A percentile compares a stretch with the other conserved stretches of the same genome.
Conservation (phyloP, 2,113 vertebrate genomes). For the Rynchops niger region DNA sequence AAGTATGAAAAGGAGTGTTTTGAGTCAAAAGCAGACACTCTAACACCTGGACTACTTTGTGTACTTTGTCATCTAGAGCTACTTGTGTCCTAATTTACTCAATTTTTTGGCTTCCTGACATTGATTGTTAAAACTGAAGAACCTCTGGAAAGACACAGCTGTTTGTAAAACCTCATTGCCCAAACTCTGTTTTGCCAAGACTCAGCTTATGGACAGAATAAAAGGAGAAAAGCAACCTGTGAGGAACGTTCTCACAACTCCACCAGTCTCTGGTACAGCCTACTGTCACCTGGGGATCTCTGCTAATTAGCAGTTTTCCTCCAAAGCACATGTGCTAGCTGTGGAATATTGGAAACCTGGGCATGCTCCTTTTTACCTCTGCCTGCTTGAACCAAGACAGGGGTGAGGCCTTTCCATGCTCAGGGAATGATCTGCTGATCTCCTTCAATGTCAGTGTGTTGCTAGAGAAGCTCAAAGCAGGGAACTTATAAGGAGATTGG, state of each 20-base stretch:
- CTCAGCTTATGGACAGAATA: neutral
- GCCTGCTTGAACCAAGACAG: rapidly evolving
- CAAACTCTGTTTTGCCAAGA: neutral
- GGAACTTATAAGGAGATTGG: neutral
- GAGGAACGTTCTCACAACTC: neutral
- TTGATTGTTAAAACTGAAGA: neutral
- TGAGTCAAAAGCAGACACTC: neutral
- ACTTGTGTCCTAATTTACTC: neutral
- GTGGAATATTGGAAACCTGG: neutral
- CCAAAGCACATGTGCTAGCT: rapidly evolving
- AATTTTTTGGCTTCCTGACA: neutral
- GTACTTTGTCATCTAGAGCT: neutral
- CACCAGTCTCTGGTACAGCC: neutral
- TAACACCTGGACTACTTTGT: neutral
- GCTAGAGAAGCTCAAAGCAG: neutral
- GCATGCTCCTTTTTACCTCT: neutral
- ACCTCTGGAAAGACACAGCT: neutral
- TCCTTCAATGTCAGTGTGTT: neutral
- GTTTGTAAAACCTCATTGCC: neutral
- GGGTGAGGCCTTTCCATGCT: neutral
- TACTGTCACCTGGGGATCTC: neutral
- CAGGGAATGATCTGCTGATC: neutral
- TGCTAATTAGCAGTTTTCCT: neutral
- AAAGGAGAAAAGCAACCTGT: neutral
- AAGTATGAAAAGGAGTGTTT: neutral